Conservation (phyloP, 37 sponge, comb jelly and placozoan genomes). For the Tethya wilhelma region DNA sequence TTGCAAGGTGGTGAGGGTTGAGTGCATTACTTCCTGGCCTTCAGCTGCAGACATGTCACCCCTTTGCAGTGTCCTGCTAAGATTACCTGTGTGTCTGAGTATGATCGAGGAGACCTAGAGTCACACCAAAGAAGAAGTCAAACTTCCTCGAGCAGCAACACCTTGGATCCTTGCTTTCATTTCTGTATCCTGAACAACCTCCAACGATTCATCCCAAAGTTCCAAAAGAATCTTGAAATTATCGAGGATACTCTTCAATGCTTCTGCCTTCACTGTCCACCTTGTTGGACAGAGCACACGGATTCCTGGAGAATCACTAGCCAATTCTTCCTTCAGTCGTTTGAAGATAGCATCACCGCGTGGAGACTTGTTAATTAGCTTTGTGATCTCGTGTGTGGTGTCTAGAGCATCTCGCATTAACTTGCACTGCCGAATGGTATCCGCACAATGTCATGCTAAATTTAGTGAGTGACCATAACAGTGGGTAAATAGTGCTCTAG, state of each 20-base stretch:
- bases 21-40: conserved; percentile 5
- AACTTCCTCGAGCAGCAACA: conserved; percentile 55
- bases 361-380: conserved; percentile 59
- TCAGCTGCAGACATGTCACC: conserved; percentile 48
- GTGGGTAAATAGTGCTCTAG: conserved; percentile 55
- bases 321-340: conserved; percentile 61
- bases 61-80: conserved; percentile 58
- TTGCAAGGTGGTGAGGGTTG: conserved; percentile 5
- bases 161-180: conserved; percentile 71
- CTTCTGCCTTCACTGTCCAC: conserved; percentile 59
- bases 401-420: conserved; percentile 69
- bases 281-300: conserved; percentile 55
- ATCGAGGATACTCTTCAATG: conserved; percentile 58
- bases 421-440: conserved; percentile 59
- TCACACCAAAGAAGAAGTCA: conserved; percentile 66
- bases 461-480: conserved; percentile 66
- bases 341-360: conserved; percentile 44
- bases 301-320: conserved; percentile 53
- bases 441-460: conserved; percentile 38
- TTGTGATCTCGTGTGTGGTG: conserved; percentile 58
- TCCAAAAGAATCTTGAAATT: conserved; percentile 46
- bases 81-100: conserved; percentile 47
- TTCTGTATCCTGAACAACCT: conserved; percentile 57
- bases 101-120: conserved; percentile 44
- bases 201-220: conserved; percentile 60